A percentile compares a stretch with the other conserved stretches of the same genome.
Conservation (phyloP, 2,888 invertebrate genomes). For the Torymus aiolomorphi region DNA sequence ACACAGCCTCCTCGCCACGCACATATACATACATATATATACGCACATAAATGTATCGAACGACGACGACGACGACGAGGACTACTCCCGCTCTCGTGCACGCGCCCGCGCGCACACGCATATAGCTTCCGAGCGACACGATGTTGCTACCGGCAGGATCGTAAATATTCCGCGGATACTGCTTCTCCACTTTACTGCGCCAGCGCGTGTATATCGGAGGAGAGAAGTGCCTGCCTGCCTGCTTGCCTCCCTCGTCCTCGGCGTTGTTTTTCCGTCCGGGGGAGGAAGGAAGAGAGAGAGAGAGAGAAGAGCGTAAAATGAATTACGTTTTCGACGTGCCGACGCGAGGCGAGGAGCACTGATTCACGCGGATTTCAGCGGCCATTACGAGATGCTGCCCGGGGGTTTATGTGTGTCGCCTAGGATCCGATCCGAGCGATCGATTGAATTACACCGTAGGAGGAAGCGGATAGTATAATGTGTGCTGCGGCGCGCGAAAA, state of each 20-base stretch:
- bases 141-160: slow-evolving; percentile 55
- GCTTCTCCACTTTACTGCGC: slow-evolving; percentile 36
- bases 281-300: slow-evolving; percentile 5
- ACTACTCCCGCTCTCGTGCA: neutral
- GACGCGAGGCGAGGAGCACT: slow-evolving; percentile 8
- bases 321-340: slow-evolving; percentile 45
- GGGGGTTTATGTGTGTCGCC: neutral
- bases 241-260: neutral
- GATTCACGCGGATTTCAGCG: slow-evolving; percentile 21
- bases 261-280: neutral
- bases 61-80: slow-evolving; percentile 7
- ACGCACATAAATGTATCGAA: slow-evolving; percentile 37
- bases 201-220: too few species aligned
- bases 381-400: neutral
- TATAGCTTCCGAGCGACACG: slow-evolving; percentile 49
- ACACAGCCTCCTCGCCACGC: neutral
- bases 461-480: too few species aligned
- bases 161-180: slow-evolving; percentile 50
- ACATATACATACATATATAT: slow-evolving; percentile 2
- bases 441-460: slow-evolving; percentile 19
- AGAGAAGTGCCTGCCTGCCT: neutral
- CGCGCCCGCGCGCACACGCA: slow-evolving; percentile 8
- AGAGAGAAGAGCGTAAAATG: slow-evolving; percentile 39
- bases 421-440: neutral
- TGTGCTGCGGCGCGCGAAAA: too few species aligned